phyloP scores from a whole-genome alignment of 2,113 vertebrate species.

The Sarotherodon lohbergeri region DNA sequence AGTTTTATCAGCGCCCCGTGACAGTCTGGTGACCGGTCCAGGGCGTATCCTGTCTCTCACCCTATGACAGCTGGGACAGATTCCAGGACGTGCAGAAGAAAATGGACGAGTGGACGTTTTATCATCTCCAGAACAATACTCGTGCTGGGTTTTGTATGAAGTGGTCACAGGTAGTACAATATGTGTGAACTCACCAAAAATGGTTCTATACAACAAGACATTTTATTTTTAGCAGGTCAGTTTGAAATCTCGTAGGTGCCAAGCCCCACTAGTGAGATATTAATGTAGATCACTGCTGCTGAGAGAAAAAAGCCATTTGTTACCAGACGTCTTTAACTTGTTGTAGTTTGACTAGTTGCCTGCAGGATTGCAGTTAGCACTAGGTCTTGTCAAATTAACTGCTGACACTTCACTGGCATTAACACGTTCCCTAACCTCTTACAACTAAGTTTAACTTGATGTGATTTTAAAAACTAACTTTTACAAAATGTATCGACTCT shows the following conservation, averaged over 20 bases:
- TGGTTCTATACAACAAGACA: not conserved
- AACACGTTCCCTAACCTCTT: not conserved
- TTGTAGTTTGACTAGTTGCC: not conserved
- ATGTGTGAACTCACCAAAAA: not conserved
- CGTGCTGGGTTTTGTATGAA: not conserved
- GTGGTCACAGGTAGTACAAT: not conserved
- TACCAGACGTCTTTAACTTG: not conserved
- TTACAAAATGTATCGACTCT: fast-evolving
- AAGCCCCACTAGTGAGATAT: fast-evolving
- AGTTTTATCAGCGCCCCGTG: not conserved
- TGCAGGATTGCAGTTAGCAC: not conserved
- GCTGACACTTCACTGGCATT: not conserved
- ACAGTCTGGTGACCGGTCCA: not conserved
- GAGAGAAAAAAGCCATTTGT: not conserved
- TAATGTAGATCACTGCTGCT: not conserved
- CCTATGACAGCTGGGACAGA: not conserved
- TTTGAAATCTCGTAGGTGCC: not conserved
- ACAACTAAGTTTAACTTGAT: not conserved
- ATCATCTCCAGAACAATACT: not conserved
- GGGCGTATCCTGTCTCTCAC: fast-evolving
- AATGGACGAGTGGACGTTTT: not conserved
- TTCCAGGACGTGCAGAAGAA: not conserved
- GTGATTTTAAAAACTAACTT: fast-evolving
- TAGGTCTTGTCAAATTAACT: fast-evolving
- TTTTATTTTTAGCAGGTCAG: not conserved